Evolutionary conservation across 2,113 vertebrate species (phyloP).

Genomic region (Cisticola juncidis): DNA sequence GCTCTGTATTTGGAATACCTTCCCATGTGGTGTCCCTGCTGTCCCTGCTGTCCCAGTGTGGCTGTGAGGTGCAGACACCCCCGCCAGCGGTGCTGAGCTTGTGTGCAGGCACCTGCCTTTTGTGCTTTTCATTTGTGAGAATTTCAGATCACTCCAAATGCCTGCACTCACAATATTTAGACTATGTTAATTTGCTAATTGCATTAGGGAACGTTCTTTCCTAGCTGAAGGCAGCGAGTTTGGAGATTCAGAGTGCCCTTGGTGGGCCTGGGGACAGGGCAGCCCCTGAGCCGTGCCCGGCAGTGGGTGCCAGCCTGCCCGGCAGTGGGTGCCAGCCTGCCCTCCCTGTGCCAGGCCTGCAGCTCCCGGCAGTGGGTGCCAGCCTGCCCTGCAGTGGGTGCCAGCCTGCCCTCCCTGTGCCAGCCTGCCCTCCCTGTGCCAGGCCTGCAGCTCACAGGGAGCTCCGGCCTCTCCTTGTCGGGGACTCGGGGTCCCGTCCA

Average conservation of each 20-base stretch:
- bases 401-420: too few species aligned
- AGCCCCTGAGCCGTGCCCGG: background rate
- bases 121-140: background rate
- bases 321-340: too few species aligned
- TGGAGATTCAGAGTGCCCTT: too few species aligned
- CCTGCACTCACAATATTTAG: background rate
- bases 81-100: background rate
- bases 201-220: background rate
- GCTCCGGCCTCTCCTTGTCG: background rate
- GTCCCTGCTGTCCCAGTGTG: background rate
- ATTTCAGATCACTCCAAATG: background rate
- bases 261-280: background rate
- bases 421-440: too few species aligned
- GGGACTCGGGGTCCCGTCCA: background rate
- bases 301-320: too few species aligned
- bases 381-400: too few species aligned
- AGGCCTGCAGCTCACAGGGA: too few species aligned
- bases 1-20: background rate
- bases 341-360: too few species aligned
- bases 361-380: too few species aligned
- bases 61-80: background rate
- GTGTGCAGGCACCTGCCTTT: background rate
- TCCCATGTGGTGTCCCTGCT: fast-evolving
- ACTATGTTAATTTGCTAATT: background rate
- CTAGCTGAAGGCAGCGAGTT: background rate